Evolutionary conservation across 2,888 invertebrate species (phyloP).

Genomic region (Drosophila colorata): DNA sequence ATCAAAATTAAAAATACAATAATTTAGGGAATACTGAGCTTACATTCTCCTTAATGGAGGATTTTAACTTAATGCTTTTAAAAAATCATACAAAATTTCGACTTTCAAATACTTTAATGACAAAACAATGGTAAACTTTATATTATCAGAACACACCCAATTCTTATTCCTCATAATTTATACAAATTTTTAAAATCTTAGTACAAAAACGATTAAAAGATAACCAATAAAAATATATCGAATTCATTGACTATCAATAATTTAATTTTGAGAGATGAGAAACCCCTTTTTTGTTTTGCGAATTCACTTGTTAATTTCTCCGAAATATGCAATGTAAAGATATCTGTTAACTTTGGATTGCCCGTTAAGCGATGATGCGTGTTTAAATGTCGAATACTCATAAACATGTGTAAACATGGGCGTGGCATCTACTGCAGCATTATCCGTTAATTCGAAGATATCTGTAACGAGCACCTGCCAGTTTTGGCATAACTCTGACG

Average conservation of each 20-base stretch:
- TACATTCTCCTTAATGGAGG: no score
- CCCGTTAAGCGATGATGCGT: conserved; percentile 10
- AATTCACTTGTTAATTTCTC: not conserved
- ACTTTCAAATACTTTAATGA: no score
- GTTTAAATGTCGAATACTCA: conserved; percentile 12
- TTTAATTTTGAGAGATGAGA: not conserved
- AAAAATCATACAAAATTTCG: no score
- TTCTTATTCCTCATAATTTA: no score
- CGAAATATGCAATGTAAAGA: conserved; percentile 13
- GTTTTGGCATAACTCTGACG: not conserved
- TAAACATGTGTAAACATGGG: conserved; percentile 45
- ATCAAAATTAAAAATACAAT: no score
- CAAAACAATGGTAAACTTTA: no score
- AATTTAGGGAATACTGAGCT: no score
- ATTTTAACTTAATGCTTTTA: no score
- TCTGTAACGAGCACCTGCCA: conserved; percentile 51
- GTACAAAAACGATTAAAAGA: no score
- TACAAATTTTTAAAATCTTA: no score
- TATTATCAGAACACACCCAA: no score
- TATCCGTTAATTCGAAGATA: conserved; percentile 22
- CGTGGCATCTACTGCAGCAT: conserved; percentile 34
- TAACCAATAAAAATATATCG: no score
- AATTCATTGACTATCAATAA: not conserved
- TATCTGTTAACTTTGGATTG: not conserved
- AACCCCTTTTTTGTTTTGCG: not conserved